Conservation (phyloP, 2,888 invertebrate species). For the Gibbula magus region DNA sequence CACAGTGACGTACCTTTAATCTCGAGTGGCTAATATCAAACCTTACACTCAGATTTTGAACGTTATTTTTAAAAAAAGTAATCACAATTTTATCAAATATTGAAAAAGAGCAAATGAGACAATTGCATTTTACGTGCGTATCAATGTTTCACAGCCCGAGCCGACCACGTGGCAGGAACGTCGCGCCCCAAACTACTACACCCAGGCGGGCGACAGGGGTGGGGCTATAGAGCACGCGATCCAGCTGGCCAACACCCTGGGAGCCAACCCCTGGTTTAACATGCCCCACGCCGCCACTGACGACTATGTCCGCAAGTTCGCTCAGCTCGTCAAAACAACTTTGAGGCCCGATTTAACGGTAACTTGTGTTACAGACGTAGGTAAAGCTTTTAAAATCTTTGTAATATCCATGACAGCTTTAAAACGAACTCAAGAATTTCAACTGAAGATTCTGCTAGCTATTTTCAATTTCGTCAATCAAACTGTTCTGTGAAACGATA, state of each 20-base stretch:
- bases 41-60: too few species aligned
- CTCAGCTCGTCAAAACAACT: slow-evolving; percentile 42
- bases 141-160: slow-evolving; percentile 47
- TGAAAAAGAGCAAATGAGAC: too few species aligned
- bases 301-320: slow-evolving; percentile 53
- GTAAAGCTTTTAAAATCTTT: too few species aligned
- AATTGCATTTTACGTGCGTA: background rate
- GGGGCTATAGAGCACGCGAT: slow-evolving; percentile 56
- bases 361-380: too few species aligned
- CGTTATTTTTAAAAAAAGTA: too few species aligned
- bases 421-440: too few species aligned
- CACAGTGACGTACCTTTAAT: background rate
- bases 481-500: too few species aligned
- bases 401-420: too few species aligned
- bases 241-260: slow-evolving; percentile 50
- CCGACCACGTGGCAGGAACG: slow-evolving; percentile 54
- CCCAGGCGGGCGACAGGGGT: slow-evolving; percentile 49
- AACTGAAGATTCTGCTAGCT: too few species aligned
- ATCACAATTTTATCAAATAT: too few species aligned
- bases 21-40: too few species aligned
- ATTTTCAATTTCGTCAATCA: too few species aligned
- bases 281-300: slow-evolving; percentile 62
- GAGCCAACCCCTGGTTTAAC: slow-evolving; percentile 60
- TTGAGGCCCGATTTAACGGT: slow-evolving; percentile 57
- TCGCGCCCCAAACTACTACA: slow-evolving; percentile 42